A percentile compares a stretch with the other conserved stretches of the same genome.
Evolutionary conservation across 1,140 invertebrate genomes (phyloP).

Genomic region (Dendrolimus kikuchii): DNA sequence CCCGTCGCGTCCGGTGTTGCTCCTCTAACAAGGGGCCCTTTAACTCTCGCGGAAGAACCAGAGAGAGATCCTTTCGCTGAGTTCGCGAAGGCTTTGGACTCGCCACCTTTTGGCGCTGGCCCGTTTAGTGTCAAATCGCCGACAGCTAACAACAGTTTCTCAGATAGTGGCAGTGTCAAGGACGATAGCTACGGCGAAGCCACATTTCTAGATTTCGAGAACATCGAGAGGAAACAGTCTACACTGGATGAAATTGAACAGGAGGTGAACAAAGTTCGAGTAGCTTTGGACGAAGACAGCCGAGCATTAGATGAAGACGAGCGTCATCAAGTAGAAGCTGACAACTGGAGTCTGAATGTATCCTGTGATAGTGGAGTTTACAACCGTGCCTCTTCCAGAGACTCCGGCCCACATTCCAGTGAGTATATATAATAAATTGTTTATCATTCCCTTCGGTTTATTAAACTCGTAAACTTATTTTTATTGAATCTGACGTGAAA

Average conservation of each 20-base stretch:
- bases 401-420: conserved; percentile 70
- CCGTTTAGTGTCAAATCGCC: conserved; percentile 28
- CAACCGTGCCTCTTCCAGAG: conserved; percentile 73
- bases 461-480: conserved; percentile 44
- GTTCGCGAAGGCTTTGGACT: conserved; percentile 30
- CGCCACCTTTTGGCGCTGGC: conserved; percentile 35
- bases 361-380: conserved; percentile 72
- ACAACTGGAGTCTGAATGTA: conserved; percentile 69
- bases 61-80: conserved; percentile 45
- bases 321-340: conserved; percentile 54
- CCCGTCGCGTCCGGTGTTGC: conserved; percentile 62
- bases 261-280: conserved; percentile 67
- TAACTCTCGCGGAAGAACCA: conserved; percentile 35
- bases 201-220: conserved; percentile 60
- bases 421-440: conserved; percentile 29
- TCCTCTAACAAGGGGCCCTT: conserved; percentile 27
- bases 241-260: conserved; percentile 64
- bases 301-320: conserved; percentile 63
- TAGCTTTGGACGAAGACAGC: conserved; percentile 65
- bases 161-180: conserved; percentile 30
- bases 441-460: conserved; percentile 24
- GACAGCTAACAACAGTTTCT: conserved; percentile 20
- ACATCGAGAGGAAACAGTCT: conserved; percentile 46
- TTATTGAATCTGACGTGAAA: conserved; percentile 27
- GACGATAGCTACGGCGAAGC: conserved; percentile 59